These are phyloP conservation scores for Nyleta sp. DNA, from an alignment of 2,888 invertebrate genomes.

Conservation along the genomic window DNA sequence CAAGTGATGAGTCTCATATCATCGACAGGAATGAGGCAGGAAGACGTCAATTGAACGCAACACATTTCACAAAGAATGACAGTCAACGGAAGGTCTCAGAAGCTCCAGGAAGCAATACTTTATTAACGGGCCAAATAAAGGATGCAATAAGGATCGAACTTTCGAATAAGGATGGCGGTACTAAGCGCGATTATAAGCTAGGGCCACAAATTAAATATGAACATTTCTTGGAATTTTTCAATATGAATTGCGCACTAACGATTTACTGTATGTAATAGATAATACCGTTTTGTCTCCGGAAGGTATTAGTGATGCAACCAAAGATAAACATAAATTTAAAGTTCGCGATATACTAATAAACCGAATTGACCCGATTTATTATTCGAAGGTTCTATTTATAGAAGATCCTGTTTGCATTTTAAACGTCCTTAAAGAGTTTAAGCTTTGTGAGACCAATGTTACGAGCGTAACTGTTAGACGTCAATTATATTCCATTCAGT, in stretches of 20 bases:
- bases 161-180: not conserved
- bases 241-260: not conserved
- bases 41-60: no score
- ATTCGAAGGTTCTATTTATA: not conserved
- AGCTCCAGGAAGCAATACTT: not conserved
- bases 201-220: not conserved
- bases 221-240: not conserved
- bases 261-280: not conserved
- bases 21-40: not conserved
- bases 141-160: not conserved
- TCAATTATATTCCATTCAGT: not conserved
- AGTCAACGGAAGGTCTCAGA: no score
- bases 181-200: not conserved
- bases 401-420: not conserved
- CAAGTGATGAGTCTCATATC: no score
- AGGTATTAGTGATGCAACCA: not conserved
- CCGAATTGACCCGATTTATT: not conserved
- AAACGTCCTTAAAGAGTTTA: not conserved
- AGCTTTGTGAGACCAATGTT: not conserved
- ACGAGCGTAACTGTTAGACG: not conserved
- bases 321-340: not conserved
- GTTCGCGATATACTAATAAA: conserved; percentile 1
- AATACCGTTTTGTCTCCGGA: not conserved
- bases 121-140: not conserved
- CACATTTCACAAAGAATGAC: no score